Evolutionary conservation across 2,113 vertebrate species (phyloP), one percentile per base, ranked within the genome.

Genomic region (Promerops cafer): DNA sequence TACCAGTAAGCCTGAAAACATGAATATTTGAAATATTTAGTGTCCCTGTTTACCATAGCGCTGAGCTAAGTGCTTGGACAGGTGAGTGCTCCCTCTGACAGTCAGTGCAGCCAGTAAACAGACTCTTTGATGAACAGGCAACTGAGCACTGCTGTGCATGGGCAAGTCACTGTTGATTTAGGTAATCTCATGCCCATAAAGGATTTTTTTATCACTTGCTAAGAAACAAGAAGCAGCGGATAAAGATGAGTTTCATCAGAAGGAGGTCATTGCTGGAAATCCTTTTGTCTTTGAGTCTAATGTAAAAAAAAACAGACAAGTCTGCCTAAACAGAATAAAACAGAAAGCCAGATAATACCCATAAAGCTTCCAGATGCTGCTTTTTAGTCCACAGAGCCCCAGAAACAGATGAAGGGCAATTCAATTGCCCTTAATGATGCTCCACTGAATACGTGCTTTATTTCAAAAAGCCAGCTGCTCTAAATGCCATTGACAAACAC

Each of bases 371-470:
- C 94, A 96, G 85, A 82, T 74, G 47, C 65, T 79, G 81, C 57
- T 69, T 93, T 94, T 91, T 27, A 71, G 22, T 87, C 78, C 75
- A 76, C 40, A 31, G 87, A 93, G 89, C 72, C 65, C 50, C 60
- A 80, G 84, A 76, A 95, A 64, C 49, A 91, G 90, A 87, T 82
- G 77, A 94, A 95, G 94, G 92, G 66, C 78, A 94, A 76, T 94
- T 91, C 53, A 94, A 17, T 95, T 95, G 78, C 79, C 94, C 66
- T 82, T 93, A 85, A 95, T 90, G 82, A n/a, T 87, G 72, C 56
- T 91, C 61, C 22, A 40, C 78, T 76, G 74, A 93, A 90, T 68
- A 75, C 18, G 49, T 69, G 82, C 20, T 90, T 87, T 94, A 82
- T 93, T 94, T 94, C 70, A 79, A 83, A 85, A 91, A 82, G 70